Base-by-base conservation (phyloP, 2,888 invertebrate genomes). In the Branchipolynoe longqiensis region DNA sequence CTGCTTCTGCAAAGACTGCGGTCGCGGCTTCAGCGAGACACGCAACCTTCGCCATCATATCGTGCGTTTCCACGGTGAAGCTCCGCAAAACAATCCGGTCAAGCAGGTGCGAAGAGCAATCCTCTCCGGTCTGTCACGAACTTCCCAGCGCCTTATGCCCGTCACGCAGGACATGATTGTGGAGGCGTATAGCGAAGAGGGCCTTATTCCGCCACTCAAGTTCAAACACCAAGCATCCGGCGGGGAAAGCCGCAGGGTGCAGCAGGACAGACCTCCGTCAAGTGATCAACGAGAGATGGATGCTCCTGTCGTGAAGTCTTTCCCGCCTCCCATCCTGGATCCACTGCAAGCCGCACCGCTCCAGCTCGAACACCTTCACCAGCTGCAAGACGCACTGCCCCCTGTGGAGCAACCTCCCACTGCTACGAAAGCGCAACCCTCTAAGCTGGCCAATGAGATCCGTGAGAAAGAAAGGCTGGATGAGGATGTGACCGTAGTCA, bases 11-110 rank as follows among this genome's bases (percentile, higher is more conserved):
- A 90, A 91, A 85, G 90, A 91, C 64, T 94, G 94, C 89, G 93
- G 94, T 18, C 90, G 91, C 83, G 93, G 93, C n/a, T 94, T 94
- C 87, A 92, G 91, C 69, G 93, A 93, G 85, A 90, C 91, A 54
- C 89, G 92, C 33, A 94, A 93, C 86, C 90, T 94, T 54, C 91
- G 93, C 41, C 92, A 93, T 69, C 94, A 94, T 88, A 92, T 93
- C 41, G 88, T 92, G 86, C 90, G 92, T 22, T 93, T 93, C 84
- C 93, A 93, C 87, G 88, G 89, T 25, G 91, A 86, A 25, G 69
- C 78, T 33, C 78, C 78, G 31, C 64, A 78, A 59, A 48, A 36
- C 64, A 69, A 58, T 36, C 56, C 56, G 1, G 82, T 82, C 22
- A 82, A 82, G 36, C 82, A 56, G 31, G 82, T 82, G 82, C 82